Evolutionary conservation across 2,113 vertebrate species (phyloP).

Genomic region (Myxocyprinus asiaticus): DNA sequence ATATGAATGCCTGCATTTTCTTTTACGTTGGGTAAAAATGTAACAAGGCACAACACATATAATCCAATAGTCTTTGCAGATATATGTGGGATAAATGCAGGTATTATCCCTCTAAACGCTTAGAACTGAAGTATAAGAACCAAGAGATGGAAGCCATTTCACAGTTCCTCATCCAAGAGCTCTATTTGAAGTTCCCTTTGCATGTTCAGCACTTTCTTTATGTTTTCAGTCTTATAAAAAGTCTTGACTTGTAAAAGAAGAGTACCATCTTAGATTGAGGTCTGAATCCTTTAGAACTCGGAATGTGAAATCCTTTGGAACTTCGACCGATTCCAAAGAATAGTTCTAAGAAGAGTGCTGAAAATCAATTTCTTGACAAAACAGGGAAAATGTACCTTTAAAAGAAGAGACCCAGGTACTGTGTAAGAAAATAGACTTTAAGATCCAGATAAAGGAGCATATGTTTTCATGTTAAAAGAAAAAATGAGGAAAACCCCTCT

Average conservation of each 20-base stretch:
- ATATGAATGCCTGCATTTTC: slow-evolving; percentile 62
- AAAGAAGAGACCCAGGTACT: not conserved
- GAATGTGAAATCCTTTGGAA: slow-evolving; percentile 50
- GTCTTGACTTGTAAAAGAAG: slow-evolving; percentile 48
- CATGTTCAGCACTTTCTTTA: slow-evolving; percentile 51
- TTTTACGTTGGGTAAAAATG: slow-evolving; percentile 59
- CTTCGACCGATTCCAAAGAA: no score
- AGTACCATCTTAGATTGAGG: slow-evolving; percentile 48
- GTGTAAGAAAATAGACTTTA: slow-evolving; percentile 69
- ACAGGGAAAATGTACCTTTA: not conserved
- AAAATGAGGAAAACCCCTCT: slow-evolving; percentile 40
- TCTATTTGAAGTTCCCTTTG: slow-evolving; percentile 70
- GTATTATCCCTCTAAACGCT: slow-evolving; percentile 50
- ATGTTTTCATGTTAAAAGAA: slow-evolving; percentile 57
- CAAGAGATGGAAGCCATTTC: slow-evolving; percentile 55
- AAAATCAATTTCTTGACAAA: no score
- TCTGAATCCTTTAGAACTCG: slow-evolving; percentile 58
- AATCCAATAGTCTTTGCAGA: slow-evolving; percentile 50
- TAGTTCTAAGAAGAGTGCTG: no score
- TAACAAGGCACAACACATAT: slow-evolving; percentile 50
- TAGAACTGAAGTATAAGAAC: slow-evolving; percentile 56
- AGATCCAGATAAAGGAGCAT: slow-evolving; percentile 57
- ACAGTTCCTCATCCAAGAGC: slow-evolving; percentile 62
- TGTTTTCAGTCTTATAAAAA: slow-evolving; percentile 40
- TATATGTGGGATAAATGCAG: slow-evolving; percentile 65